A percentile compares a stretch with the other conserved stretches of the same genome.
Evolutionary conservation across 2,797 vertebrate genomes (phyloP).

Genomic region (Brotula barbata): DNA sequence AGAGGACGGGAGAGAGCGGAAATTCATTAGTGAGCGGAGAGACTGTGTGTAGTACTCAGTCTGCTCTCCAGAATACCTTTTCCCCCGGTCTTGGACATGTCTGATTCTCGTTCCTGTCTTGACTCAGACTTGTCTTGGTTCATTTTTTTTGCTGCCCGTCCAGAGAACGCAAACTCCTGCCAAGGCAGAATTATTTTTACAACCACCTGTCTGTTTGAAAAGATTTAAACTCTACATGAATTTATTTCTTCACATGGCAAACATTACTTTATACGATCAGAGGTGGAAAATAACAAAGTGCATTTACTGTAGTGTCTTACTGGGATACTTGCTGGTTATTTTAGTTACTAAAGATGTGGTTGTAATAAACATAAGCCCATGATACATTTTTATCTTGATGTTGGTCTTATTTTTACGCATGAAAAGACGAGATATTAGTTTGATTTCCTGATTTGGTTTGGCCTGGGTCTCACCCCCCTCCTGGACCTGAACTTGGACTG

Average conservation of each 20-base stretch:
- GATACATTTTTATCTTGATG: neutral
- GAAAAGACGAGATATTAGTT: neutral
- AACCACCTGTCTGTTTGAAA: neutral
- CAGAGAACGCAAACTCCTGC: neutral
- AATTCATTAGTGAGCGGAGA: slow-evolving; percentile 12
- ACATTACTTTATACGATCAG: too few relatives aligned
- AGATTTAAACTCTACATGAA: neutral
- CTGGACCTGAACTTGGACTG: neutral
- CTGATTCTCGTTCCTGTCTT: slow-evolving; percentile 4
- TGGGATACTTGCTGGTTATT: too few relatives aligned
- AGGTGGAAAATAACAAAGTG: neutral
- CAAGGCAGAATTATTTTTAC: neutral
- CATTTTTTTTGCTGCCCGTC: neutral
- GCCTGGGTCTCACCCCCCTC: neutral
- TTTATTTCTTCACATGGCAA: neutral
- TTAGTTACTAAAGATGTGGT: too few relatives aligned
- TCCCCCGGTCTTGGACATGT: slow-evolving; percentile 16
- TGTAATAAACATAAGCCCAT: too few relatives aligned
- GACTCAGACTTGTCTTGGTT: neutral
- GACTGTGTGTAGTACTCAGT: neutral
- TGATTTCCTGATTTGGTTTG: neutral
- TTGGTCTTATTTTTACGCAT: neutral
- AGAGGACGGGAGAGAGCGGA: neutral
- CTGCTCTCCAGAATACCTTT: slow-evolving; percentile 5
- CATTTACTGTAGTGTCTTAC: neutral